A percentile compares a stretch with the other conserved stretches of the same genome.
phyloP scores from a whole-genome alignment of 1,140 invertebrate species.

The Phocides pigmalion region DNA sequence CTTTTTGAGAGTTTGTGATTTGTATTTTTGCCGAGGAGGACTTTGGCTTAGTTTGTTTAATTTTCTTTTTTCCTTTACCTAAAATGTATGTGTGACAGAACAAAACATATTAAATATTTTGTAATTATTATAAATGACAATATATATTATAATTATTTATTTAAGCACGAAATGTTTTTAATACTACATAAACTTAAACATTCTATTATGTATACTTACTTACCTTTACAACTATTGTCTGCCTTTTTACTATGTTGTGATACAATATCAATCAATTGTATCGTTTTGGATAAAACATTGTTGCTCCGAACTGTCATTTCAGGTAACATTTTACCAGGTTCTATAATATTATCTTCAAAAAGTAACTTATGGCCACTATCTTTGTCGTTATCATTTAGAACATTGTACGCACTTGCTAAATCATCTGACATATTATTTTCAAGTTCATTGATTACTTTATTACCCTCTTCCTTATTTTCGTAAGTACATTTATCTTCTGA shows the following conservation, averaged over 20 bases:
- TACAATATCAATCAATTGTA: slow-evolving; percentile 54
- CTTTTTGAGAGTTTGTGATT: slow-evolving; percentile 62
- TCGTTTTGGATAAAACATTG: slow-evolving; percentile 42
- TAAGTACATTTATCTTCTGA: neutral
- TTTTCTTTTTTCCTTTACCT: slow-evolving; percentile 49
- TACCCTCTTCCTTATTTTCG: neutral
- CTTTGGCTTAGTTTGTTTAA: slow-evolving; percentile 39
- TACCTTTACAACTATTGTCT: slow-evolving; percentile 22
- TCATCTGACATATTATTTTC: neutral
- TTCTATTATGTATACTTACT: no score
- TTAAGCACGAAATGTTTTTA: no score
- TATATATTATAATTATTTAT: no score
- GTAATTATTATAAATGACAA: no score
- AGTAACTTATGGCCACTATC: neutral
- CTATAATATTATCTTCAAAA: neutral
- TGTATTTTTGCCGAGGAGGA: slow-evolving; percentile 45
- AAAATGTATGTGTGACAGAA: slow-evolving; percentile 17
- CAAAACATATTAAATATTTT: no score
- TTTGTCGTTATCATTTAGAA: slow-evolving; percentile 2
- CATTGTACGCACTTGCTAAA: neutral
- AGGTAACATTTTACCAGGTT: neutral
- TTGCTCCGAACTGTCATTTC: neutral
- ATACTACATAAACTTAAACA: no score
- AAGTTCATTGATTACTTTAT: neutral
- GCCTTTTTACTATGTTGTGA: slow-evolving; percentile 43